Conservation (phyloP, 2,888 invertebrate genomes). For the Pycnomerus fuliginosus region DNA sequence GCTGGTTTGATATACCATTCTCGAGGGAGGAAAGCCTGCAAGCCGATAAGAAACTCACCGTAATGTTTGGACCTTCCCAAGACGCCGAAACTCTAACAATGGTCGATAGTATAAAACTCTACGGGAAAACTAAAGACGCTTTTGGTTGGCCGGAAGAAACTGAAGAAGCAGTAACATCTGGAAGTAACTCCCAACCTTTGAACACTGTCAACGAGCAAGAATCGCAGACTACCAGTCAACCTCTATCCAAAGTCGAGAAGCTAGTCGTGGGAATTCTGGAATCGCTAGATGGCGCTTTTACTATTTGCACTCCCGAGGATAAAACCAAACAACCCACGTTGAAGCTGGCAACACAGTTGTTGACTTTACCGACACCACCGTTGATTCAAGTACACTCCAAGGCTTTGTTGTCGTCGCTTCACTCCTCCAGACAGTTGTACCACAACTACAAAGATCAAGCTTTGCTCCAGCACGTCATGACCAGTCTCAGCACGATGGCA, state of each 20-base stretch:
- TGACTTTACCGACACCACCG: constrained; percentile 70
- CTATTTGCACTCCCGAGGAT: constrained; percentile 57
- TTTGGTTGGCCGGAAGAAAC: constrained; percentile 97
- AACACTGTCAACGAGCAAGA: constrained; percentile 38
- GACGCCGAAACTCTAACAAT: constrained; percentile 87
- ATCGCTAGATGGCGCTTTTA: constrained; percentile 70
- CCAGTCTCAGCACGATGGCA: constrained; percentile 65
- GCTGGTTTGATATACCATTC: constrained; percentile 96
- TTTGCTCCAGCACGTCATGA: constrained; percentile 74
- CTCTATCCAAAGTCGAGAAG: constrained; percentile 63
- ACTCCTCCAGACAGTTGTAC: constrained; percentile 71
- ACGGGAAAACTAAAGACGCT: constrained; percentile 92
- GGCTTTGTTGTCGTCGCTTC: constrained; percentile 78
- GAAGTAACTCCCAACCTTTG: constrained; percentile 3
- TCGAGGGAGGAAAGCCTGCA: constrained; percentile 91
- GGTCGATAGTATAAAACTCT: constrained; percentile 92
- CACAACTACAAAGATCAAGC: constrained; percentile 91
- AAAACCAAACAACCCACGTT: constrained; percentile 59
- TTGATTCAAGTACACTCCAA: constrained; percentile 77
- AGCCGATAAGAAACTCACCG: constrained; percentile 85
- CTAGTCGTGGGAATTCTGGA: constrained; percentile 69
- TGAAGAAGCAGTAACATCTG: constrained; percentile 63
- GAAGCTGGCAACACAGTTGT: constrained; percentile 64
- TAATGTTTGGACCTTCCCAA: constrained; percentile 81
- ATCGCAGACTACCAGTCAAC: constrained; percentile 53